phyloP scores from a whole-genome alignment of 2,888 invertebrate species.

The Gastrophysa polygoni region DNA sequence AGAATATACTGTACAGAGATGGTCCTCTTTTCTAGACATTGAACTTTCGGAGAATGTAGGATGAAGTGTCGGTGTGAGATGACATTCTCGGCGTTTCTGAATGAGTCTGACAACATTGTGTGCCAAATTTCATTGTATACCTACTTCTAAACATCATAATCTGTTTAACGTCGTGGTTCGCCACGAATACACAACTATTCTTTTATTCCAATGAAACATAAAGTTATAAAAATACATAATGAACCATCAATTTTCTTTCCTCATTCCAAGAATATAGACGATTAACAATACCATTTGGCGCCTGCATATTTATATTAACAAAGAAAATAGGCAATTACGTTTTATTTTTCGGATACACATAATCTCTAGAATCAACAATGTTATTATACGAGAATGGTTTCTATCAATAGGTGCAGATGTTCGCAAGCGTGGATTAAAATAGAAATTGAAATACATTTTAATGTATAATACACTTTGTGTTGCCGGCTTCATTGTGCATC shows the following conservation, averaged over 20 bases:
- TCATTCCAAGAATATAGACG: conserved; percentile 29
- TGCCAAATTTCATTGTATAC: background rate
- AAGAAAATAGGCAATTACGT: conserved; percentile 41
- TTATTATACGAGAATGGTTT: conserved; percentile 41
- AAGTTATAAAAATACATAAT: background rate
- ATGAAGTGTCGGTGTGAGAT: too few relatives aligned
- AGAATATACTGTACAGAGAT: too few relatives aligned
- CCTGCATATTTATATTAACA: conserved; percentile 44
- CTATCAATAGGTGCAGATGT: conserved; percentile 46
- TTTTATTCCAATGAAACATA: background rate
- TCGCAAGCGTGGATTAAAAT: conserved; percentile 44
- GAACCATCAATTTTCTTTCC: conserved; percentile 1
- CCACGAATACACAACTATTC: background rate
- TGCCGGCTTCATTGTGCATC: conserved; percentile 23
- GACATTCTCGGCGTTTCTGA: too few relatives aligned
- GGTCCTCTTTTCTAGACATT: too few relatives aligned
- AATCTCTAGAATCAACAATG: conserved; percentile 44
- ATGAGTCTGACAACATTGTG: too few relatives aligned
- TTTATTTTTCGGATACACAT: conserved; percentile 36
- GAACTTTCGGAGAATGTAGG: too few relatives aligned
- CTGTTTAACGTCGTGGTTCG: background rate
- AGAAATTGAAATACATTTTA: conserved; percentile 44
- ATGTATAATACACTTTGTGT: conserved; percentile 23
- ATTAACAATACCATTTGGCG: conserved; percentile 41
- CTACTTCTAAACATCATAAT: background rate